Percentiles rank a stretch among this genome's conserved stretches.
Conservation (phyloP, 2,797 vertebrate species). For the Takifugu rubripes region DNA sequence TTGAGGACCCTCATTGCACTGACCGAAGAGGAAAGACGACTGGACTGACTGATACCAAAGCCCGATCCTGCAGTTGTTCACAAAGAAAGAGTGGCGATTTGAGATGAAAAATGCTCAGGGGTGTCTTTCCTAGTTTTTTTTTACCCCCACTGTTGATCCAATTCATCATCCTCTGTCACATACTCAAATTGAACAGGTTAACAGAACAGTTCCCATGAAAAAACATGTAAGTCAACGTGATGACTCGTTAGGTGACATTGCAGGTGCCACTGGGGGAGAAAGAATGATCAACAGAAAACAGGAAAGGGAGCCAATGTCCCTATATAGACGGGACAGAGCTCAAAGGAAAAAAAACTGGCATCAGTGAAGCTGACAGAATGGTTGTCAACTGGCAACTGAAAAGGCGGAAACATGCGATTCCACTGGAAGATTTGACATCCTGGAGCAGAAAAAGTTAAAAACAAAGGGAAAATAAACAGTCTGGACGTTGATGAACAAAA, state of each 20-base stretch:
- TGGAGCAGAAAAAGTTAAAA: constrained; percentile 47
- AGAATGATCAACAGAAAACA: constrained; percentile 42
- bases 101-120: background rate
- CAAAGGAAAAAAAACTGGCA: constrained; percentile 37
- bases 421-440: constrained; percentile 45
- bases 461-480: constrained; percentile 1
- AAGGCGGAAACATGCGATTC: constrained; percentile 72
- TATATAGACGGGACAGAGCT: constrained; percentile 30
- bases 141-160: background rate
- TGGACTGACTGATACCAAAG: constrained; percentile 90
- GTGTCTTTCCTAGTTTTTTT: background rate
- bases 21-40: constrained; percentile 91
- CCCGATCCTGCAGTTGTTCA: constrained; percentile 73
- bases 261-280: constrained; percentile 40
- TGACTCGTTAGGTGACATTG: constrained; percentile 55
- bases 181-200: constrained; percentile 8
- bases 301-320: constrained; percentile 30
- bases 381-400: constrained; percentile 53
- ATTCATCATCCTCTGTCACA: constrained; percentile 22
- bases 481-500: constrained; percentile 38
- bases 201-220: constrained; percentile 26
- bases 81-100: background rate
- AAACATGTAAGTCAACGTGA: constrained; percentile 47
- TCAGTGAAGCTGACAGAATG: constrained; percentile 33
- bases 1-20: constrained; percentile 96